Evolutionary conservation across 2,888 invertebrate species (phyloP).

Genomic region (Galeruca laticollis): DNA sequence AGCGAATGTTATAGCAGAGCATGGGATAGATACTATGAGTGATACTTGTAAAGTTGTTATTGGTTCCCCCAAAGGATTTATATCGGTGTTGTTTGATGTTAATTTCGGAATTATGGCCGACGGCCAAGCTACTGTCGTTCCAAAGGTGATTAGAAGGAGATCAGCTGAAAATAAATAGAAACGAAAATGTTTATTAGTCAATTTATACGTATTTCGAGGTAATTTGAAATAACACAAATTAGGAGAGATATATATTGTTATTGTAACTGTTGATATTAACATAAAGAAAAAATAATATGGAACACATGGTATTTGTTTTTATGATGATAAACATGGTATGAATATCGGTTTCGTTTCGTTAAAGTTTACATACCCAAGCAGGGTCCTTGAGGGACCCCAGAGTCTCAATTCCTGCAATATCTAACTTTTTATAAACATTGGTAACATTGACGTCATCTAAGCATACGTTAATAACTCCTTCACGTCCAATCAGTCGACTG

Average conservation of each 20-base stretch:
- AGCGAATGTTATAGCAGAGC: not conserved
- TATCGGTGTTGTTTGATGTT: slow-evolving; percentile 1
- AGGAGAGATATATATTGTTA: not conserved
- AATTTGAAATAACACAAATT: not conserved
- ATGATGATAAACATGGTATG: too few relatives aligned
- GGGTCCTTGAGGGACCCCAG: too few relatives aligned
- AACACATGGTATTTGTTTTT: too few relatives aligned
- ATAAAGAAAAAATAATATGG: too few relatives aligned
- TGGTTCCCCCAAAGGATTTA: slow-evolving; percentile 15
- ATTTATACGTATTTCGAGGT: not conserved
- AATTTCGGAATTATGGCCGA: slow-evolving; percentile 10
- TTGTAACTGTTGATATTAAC: too few relatives aligned
- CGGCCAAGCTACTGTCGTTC: slow-evolving; percentile 27
- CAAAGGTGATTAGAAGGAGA: slow-evolving; percentile 26
- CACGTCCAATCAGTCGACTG: too few relatives aligned
- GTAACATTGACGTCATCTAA: too few relatives aligned
- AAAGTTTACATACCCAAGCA: too few relatives aligned
- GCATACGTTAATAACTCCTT: too few relatives aligned
- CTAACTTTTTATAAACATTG: too few relatives aligned
- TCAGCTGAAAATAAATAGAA: slow-evolving; percentile 31
- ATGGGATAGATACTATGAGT: not conserved
- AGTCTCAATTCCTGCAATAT: too few relatives aligned
- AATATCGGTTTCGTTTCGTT: too few relatives aligned
- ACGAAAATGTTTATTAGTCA: not conserved
- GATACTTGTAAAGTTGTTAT: slow-evolving; percentile 16